Evolutionary conservation across 2,888 invertebrate genomes (phyloP).

Genomic region (Tupiocoris notatus): DNA sequence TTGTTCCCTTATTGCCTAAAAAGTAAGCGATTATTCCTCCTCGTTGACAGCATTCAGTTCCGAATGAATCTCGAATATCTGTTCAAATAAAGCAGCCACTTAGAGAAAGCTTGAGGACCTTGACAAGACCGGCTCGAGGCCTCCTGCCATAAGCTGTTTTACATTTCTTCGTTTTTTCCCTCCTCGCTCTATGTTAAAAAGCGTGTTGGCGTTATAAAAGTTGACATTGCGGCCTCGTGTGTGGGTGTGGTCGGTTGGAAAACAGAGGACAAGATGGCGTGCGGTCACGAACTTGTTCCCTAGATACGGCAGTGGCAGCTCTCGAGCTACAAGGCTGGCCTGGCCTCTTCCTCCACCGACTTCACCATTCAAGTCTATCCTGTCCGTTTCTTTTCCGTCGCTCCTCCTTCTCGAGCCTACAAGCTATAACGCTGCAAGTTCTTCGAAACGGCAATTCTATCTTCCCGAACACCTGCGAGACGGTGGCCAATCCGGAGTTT

Average conservation of each 20-base stretch:
- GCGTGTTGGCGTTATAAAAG: constrained; percentile 34
- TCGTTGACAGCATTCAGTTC: too few species aligned
- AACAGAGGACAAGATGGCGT: constrained; percentile 43
- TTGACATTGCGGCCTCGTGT: constrained; percentile 42
- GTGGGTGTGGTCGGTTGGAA: constrained; percentile 39
- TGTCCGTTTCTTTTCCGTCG: background rate
- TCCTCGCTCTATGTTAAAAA: background rate
- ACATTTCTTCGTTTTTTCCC: background rate
- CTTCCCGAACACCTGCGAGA: too few species aligned
- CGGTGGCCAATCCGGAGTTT: too few species aligned
- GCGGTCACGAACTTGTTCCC: constrained; percentile 43
- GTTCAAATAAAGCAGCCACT: too few species aligned
- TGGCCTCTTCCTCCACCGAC: background rate
- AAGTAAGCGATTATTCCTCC: too few species aligned
- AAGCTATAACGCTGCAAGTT: too few species aligned
- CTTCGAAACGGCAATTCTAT: too few species aligned
- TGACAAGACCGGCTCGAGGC: background rate
- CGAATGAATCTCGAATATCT: too few species aligned
- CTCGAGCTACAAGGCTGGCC: background rate
- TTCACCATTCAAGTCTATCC: background rate
- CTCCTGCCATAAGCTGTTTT: background rate
- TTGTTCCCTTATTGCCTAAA: too few species aligned
- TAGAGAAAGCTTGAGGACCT: background rate
- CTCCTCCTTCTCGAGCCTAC: background rate
- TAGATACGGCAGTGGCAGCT: constrained; percentile 30